Evolutionary conservation across 64 coral and sea anemone species (phyloP).

Genomic region (Montipora foliosa): DNA sequence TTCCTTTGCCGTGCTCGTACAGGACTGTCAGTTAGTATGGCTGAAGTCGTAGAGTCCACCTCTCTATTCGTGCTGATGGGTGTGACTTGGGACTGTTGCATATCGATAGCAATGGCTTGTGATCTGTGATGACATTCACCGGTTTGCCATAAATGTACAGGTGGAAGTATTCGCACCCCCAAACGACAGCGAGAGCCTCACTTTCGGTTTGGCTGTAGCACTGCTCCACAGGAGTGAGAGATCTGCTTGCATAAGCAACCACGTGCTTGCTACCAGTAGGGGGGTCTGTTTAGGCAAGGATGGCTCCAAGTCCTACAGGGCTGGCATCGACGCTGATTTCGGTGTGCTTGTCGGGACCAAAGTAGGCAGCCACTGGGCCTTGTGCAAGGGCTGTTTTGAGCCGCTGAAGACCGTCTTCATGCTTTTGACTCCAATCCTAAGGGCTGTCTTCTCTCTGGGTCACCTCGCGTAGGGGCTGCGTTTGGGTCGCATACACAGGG

Average conservation of each 20-base stretch:
- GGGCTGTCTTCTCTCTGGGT: neutral
- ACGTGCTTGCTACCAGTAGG: conserved; percentile 22
- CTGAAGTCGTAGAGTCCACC: conserved; percentile 62
- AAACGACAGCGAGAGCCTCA: too few species aligned
- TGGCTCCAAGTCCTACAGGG: too few species aligned
- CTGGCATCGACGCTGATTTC: too few species aligned
- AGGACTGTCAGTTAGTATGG: conserved; percentile 49
- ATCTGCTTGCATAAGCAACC: too few species aligned
- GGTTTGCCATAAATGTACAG: too few species aligned
- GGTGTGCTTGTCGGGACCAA: conserved; percentile 44
- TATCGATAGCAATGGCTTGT: neutral
- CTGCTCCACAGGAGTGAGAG: too few species aligned
- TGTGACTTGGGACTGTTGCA: conserved; percentile 53
- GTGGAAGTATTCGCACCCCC: too few species aligned
- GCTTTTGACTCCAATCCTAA: too few species aligned
- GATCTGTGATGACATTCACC: too few species aligned
- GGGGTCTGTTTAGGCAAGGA: conserved; percentile 15
- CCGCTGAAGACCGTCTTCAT: too few species aligned
- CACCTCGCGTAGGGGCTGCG: conserved; percentile 40
- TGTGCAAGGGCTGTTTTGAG: neutral
- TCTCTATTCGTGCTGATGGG: conserved; percentile 54
- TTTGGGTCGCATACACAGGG: conserved; percentile 36
- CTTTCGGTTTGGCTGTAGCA: too few species aligned
- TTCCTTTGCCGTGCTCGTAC: conserved; percentile 47
- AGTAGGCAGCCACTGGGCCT: conserved; percentile 61